phyloP scores from a whole-genome alignment of 2,797 vertebrate species.

The Acrossocheilus wenchowensis region DNA sequence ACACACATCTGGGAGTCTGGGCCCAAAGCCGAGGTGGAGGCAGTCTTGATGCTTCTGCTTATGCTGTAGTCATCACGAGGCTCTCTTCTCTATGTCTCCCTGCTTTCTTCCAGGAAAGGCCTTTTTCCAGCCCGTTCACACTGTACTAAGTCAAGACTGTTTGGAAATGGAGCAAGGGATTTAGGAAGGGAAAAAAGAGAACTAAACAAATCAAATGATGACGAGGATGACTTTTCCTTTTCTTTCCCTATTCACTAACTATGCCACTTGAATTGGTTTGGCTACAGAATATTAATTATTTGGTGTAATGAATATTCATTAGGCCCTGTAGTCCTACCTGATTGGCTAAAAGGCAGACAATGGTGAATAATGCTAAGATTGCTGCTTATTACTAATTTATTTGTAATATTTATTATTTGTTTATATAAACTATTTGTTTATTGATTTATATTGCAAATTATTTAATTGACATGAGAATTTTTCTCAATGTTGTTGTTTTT shows the following conservation, averaged over 20 bases:
- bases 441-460: not conserved
- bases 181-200: conserved; percentile 9
- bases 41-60: conserved; percentile 50
- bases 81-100: conserved; percentile 56
- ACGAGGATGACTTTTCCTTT: not conserved
- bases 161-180: conserved; percentile 10
- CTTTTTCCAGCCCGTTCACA: conserved; percentile 68
- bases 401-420: not conserved
- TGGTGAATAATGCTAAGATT: not conserved
- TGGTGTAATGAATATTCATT: not conserved
- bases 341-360: not conserved
- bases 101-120: conserved; percentile 63
- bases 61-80: conserved; percentile 57
- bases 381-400: not conserved
- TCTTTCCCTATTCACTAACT: conserved; percentile 22
- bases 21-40: conserved; percentile 49
- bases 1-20: conserved; percentile 63
- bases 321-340: not conserved
- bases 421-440: not conserved
- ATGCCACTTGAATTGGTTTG: not conserved
- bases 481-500: not conserved
- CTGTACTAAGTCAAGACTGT: conserved; percentile 49
- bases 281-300: not conserved
- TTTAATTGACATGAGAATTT: not conserved
- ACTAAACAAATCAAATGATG: conserved; percentile 31